phyloP scores from a whole-genome alignment of 2,113 vertebrate genomes.

The Aix galericulata region DNA sequence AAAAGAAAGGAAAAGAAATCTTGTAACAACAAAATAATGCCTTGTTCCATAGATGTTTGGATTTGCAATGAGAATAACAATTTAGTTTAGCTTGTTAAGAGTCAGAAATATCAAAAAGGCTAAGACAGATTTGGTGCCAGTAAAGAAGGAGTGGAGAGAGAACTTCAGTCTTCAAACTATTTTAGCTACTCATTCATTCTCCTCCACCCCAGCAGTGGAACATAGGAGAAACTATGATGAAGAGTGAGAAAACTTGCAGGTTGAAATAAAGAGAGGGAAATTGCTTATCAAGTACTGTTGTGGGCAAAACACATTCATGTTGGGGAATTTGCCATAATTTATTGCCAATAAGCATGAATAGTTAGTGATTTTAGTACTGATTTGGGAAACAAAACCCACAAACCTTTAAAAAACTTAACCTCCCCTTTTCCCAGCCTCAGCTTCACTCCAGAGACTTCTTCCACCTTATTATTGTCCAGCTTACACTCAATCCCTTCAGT shows the following conservation, averaged over 20 bases:
- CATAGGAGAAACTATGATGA: neutral
- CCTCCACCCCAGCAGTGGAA: neutral
- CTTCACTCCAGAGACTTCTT: neutral
- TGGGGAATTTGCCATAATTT: neutral
- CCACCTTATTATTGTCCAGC: neutral
- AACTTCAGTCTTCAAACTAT: neutral
- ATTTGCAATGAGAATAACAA: neutral
- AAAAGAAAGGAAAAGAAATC: neutral
- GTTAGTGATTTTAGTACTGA: neutral
- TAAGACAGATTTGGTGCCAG: neutral
- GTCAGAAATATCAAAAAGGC: neutral
- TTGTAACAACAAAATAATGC: neutral
- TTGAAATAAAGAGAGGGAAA: neutral
- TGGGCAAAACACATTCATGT: neutral
- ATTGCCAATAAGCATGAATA: neutral
- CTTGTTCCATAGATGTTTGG: neutral
- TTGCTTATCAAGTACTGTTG: neutral
- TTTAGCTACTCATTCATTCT: neutral
- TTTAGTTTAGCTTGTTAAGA: neutral
- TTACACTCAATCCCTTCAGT: neutral
- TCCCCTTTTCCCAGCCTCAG: neutral
- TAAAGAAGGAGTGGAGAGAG: neutral
- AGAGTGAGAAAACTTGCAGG: neutral
- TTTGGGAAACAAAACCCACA: neutral
- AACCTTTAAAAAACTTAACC: neutral